These are phyloP conservation scores for Pachydiplax longipennis DNA, from an alignment of 2,888 invertebrate species.

Conservation along the genomic window DNA sequence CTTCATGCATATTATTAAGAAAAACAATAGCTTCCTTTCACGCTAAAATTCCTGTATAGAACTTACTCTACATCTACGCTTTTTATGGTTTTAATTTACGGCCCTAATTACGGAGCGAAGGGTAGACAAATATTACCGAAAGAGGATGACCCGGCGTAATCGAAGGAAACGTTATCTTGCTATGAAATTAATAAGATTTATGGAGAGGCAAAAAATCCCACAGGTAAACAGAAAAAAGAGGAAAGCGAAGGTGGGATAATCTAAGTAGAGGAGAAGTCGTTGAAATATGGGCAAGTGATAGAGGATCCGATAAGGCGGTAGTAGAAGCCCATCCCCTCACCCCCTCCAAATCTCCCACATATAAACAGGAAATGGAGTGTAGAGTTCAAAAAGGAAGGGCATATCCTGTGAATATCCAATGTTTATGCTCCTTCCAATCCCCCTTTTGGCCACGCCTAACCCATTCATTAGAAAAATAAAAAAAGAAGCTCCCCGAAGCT, in stretches of 20 bases:
- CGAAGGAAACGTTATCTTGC: no score
- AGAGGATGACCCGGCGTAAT: no score
- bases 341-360: neutral
- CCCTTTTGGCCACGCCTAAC: neutral
- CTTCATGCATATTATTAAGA: no score
- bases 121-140: no score
- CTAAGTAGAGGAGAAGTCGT: neutral
- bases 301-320: neutral
- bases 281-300: neutral
- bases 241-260: neutral
- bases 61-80: no score
- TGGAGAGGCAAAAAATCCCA: neutral
- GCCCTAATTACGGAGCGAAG: no score
- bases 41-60: no score
- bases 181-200: no score
- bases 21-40: no score
- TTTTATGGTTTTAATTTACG: no score
- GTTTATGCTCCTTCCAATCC: neutral
- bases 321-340: neutral
- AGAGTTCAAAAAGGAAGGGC: neutral
- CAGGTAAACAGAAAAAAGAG: neutral
- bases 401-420: neutral
- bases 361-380: slow-evolving; percentile 1
- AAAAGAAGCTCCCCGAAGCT: neutral
- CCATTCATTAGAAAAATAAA: neutral